Evolutionary conservation across 2,797 vertebrate genomes (phyloP), one percentile per base, ranked within the genome.

Genomic region (Sciurus carolinensis): DNA sequence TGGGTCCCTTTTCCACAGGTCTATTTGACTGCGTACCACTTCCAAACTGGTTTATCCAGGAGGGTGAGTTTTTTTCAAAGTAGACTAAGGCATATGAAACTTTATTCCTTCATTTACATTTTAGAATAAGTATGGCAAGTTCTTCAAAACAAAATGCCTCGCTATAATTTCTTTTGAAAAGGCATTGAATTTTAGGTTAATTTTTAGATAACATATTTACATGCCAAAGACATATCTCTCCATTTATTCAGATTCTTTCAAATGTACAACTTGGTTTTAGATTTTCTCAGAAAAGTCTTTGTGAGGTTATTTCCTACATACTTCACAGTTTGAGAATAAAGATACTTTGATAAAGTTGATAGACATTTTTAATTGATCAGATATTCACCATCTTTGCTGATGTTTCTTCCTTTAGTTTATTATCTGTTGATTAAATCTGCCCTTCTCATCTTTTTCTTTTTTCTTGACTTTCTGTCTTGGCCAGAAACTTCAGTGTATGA

Each of bases 131-230:
- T 50, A 71, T 62, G 18, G 57, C 22, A 33, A 66, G 1, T 11
- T 64, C 30, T 36, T 95, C 14, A 75, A 59, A 91, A 47, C 7
- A 26, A 79, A 66, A 66, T 39, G 36, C 3, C 20, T 91, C 57
- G 26, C 24, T 73, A 72, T 93, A 75, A 95, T 91, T 87, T 59
- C 64, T 39, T n/a, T 28, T 62, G 42, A 94, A 90, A 90, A 64
- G 39, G 75, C 67, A 76, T 66, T 36, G 18, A 96, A 77, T 39
- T 20, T 71, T 50, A 88, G 36, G 44, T 88, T 76, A 59, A 62
- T 79, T 84, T 75, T 39, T 44, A 81, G 33, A 8, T 71, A 57
- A 62, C 9, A 57, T 44, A 64, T n/a, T 77, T 50, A 44, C 10
- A 52, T 30, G 30, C 67, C 57, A 85, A 92, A 72, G 22, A 86